Base-by-base conservation (phyloP, 2,113 vertebrate species). In the Noturus placidus region DNA sequence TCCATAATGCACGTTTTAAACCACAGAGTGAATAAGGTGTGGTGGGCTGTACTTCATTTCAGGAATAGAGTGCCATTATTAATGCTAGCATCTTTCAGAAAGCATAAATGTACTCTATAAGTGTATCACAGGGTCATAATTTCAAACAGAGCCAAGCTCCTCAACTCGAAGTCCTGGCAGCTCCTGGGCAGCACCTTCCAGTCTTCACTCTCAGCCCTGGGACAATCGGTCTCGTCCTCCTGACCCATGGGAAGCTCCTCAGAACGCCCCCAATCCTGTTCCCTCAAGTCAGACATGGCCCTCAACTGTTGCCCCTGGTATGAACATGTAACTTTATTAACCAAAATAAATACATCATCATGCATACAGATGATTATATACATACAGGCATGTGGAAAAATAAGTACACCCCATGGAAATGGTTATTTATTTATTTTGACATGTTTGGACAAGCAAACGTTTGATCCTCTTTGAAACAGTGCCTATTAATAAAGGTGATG, bases 181-280 rank as follows among this genome's bases (percentile, higher is more conserved):
- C 63, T 67, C 93, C 5, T 96, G 95, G 95, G 92, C 93, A 91
- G 91, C 84, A 22, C 92, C 92, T 3, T 91, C 93, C 54, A 90
- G 74, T 56, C 91, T 92, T 83, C 93, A 91, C 5, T 91, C 93
- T 13, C 94, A 94, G 59, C 90, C 94, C 0, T 95, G 94, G 94
- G 90, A 94, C 74, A 94, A 94, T 86, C 92, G 91, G 83, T 94
- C 93, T 78, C 90, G 92, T 0, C 94, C 96, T 65, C 90, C 93
- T 4, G 95, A 96, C 87, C 96, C 96, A 0, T 99, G 97, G 98
- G 96, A 97, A 82, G 92, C 94, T 89, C 94, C 95, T 83, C 95
- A 93, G 92, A 93, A 88, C 77, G 87, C 59, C 87, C 67, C 93
- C 9, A 88, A 85, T 92, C 88, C 95, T 92, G 89, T 70, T 65